These are phyloP conservation scores for Melinaea menophilus DNA, from an alignment of 2,888 invertebrate genomes.

Conservation along the genomic window DNA sequence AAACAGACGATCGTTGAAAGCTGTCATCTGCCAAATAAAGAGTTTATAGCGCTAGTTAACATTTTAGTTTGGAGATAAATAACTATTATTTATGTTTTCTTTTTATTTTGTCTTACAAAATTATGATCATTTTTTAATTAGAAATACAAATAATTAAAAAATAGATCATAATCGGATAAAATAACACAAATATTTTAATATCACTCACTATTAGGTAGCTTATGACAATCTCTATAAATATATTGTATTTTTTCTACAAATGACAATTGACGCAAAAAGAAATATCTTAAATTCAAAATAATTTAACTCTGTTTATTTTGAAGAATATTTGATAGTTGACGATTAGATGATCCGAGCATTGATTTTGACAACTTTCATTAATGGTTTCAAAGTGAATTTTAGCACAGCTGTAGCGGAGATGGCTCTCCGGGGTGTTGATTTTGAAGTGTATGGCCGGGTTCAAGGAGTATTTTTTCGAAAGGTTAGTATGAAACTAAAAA, in stretches of 20 bases:
- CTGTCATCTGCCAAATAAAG: background rate
- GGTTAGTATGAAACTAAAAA: constrained; percentile 45
- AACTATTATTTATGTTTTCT: background rate
- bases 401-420: constrained; percentile 39
- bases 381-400: constrained; percentile 36
- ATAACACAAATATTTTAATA: background rate
- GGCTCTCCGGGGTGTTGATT: constrained; percentile 63
- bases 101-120: too few relatives aligned
- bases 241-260: background rate
- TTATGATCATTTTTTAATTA: background rate
- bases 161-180: background rate
- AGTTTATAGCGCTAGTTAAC: background rate
- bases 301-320: too few relatives aligned
- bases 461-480: constrained; percentile 82
- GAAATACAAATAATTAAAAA: background rate
- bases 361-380: constrained; percentile 43
- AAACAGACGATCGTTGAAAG: background rate
- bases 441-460: constrained; percentile 79
- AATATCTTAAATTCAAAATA: too few relatives aligned
- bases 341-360: constrained; percentile 51
- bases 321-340: too few relatives aligned
- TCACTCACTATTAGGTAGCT: background rate
- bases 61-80: background rate
- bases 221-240: background rate
- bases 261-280: too few relatives aligned